Conservation (phyloP, 2,797 vertebrate genomes). For the Sebastiscus albofasciatus region DNA sequence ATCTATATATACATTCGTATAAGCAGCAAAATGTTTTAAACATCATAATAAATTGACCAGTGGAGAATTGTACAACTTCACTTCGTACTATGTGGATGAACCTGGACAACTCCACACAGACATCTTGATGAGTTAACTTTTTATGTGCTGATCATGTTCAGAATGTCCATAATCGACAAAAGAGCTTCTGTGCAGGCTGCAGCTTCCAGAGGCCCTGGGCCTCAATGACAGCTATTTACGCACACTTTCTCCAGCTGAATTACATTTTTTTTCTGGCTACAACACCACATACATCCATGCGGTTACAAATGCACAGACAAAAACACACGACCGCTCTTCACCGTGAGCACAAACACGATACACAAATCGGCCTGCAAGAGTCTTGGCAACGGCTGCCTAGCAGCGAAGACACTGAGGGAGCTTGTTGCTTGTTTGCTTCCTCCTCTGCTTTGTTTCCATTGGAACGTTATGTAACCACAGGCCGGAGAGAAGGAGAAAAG, state of each 20-base stretch:
- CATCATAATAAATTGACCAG: not conserved
- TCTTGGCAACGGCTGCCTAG: slow-evolving; percentile 65
- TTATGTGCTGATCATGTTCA: slow-evolving; percentile 6
- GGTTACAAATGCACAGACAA: not conserved
- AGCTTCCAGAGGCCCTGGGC: slow-evolving; percentile 33
- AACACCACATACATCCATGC: not conserved
- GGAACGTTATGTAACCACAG: slow-evolving; percentile 67
- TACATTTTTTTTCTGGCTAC: not conserved
- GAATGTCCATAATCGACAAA: slow-evolving; percentile 31
- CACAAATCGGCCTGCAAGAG: not conserved
- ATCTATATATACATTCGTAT: not conserved
- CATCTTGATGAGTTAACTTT: not conserved
- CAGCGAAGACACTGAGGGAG: slow-evolving; percentile 58
- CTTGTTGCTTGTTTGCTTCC: slow-evolving; percentile 71
- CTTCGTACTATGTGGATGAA: not conserved
- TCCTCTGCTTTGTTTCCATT: slow-evolving; percentile 66
- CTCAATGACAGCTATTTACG: slow-evolving; percentile 20
- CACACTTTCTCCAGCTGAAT: not conserved
- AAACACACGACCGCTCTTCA: not conserved
- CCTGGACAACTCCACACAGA: not conserved
- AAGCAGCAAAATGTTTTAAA: not conserved
- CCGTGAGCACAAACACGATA: slow-evolving; percentile 2
- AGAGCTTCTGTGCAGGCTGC: slow-evolving; percentile 35
- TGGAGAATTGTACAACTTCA: not conserved
- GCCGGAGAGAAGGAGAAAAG: slow-evolving; percentile 18